These are phyloP conservation scores for Otolemur crassicaudatus DNA, from an alignment of 2,797 vertebrate species.

Conservation along the genomic window DNA sequence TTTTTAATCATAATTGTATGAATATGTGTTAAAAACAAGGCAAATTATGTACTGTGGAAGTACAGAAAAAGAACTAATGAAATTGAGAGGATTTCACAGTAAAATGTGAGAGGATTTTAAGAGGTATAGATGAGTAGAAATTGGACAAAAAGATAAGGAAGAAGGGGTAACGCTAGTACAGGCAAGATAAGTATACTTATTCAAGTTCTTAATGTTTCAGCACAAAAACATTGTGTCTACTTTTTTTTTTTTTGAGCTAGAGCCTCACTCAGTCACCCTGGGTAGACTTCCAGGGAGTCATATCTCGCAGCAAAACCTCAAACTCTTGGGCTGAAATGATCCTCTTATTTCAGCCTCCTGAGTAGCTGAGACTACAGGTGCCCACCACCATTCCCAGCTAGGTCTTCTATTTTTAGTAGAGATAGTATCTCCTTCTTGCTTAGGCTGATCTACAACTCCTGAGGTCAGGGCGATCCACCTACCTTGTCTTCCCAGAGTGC, in stretches of 20 bases:
- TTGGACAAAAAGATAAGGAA: not conserved
- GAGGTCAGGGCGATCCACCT: no score
- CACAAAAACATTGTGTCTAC: not conserved
- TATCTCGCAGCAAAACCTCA: no score
- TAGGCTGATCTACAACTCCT: no score
- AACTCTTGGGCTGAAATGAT: no score
- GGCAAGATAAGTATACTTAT: not conserved
- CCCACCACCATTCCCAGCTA: no score
- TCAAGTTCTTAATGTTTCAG: not conserved
- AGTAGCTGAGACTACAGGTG: no score
- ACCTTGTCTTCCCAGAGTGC: no score
- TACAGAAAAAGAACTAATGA: constrained; percentile 34
- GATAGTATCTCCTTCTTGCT: no score
- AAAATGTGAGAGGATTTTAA: constrained; percentile 37
- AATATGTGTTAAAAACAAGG: constrained; percentile 23
- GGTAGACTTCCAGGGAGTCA: no score
- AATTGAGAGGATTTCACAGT: not conserved
- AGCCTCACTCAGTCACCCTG: no score
- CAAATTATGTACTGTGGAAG: constrained; percentile 1
- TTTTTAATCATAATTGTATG: not conserved
- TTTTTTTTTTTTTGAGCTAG: not conserved
- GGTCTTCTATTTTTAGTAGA: no score
- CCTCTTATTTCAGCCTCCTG: no score
- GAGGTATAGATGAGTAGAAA: not conserved
- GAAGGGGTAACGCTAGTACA: not conserved